These are phyloP conservation scores for Rhea americana DNA, from an alignment of 2,113 vertebrate species.

Conservation along the genomic window DNA sequence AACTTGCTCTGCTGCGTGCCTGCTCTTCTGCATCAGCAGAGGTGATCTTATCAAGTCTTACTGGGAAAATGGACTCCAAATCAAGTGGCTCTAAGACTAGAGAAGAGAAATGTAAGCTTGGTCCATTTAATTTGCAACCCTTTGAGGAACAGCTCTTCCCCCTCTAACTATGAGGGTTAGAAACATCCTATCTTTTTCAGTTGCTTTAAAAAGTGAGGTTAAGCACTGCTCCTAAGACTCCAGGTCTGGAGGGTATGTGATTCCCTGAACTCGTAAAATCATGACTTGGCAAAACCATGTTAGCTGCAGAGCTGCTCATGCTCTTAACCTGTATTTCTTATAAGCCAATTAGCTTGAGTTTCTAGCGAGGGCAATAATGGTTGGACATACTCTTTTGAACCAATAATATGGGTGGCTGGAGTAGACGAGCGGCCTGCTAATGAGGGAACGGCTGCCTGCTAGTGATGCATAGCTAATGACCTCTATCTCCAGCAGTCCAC, in stretches of 20 bases:
- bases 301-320: constrained; percentile 8
- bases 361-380: constrained; percentile 34
- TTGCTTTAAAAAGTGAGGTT: neutral
- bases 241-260: neutral
- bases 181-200: neutral
- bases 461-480: constrained; percentile 49
- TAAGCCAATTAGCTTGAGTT: constrained; percentile 50
- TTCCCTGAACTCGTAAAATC: constrained; percentile 42
- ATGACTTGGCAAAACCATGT: constrained; percentile 17
- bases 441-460: constrained; percentile 52
- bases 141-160: neutral
- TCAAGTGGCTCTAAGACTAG: neutral
- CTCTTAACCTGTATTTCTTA: constrained; percentile 43
- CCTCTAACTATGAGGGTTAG: neutral
- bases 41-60: neutral
- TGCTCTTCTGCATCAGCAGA: accelerated
- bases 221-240: neutral
- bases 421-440: constrained; percentile 25
- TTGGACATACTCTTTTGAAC: constrained; percentile 51
- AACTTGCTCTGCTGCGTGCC: too few relatives aligned
- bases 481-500: neutral
- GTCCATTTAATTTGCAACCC: neutral
- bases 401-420: constrained; percentile 50
- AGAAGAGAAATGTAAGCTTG: neutral
- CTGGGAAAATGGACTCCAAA: neutral